Conservation (phyloP, 2,113 vertebrate species). For the Scytalopus superciliaris region DNA sequence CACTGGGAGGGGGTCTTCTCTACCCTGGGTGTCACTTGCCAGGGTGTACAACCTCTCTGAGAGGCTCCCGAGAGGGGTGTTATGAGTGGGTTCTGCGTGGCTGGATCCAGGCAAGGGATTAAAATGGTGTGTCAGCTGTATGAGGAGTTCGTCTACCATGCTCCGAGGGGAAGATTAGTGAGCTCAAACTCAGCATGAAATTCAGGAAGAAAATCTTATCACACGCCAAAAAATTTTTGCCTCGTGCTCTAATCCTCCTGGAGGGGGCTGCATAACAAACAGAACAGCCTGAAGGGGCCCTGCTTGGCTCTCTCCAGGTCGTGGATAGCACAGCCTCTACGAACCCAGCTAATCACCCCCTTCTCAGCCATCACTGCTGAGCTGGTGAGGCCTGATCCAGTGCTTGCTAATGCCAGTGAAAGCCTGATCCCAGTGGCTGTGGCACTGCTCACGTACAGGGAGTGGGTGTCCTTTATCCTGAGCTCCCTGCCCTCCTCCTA, state of each 20-base stretch:
- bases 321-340: not conserved
- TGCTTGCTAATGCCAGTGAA: not conserved
- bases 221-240: not conserved
- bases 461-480: not conserved
- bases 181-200: conserved; percentile 30
- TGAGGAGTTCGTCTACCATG: not conserved
- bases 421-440: not conserved
- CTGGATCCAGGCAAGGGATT: not conserved
- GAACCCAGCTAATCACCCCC: not conserved
- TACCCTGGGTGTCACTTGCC: not conserved
- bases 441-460: accelerated
- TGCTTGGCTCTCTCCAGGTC: not conserved
- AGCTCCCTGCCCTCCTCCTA: not conserved
- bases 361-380: accelerated
- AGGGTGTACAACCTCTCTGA: accelerated
- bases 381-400: not conserved
- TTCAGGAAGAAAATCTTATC: conserved; percentile 30
- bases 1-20: accelerated
- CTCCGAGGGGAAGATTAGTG: not conserved
- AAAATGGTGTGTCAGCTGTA: not conserved
- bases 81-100: accelerated
- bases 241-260: not conserved
- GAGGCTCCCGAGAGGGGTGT: not conserved
- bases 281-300: not conserved
- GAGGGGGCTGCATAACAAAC: not conserved